Evolutionary conservation across 2,113 vertebrate genomes (phyloP), one percentile per base, ranked within the genome.

Genomic region (Dasyprocta punctata): DNA sequence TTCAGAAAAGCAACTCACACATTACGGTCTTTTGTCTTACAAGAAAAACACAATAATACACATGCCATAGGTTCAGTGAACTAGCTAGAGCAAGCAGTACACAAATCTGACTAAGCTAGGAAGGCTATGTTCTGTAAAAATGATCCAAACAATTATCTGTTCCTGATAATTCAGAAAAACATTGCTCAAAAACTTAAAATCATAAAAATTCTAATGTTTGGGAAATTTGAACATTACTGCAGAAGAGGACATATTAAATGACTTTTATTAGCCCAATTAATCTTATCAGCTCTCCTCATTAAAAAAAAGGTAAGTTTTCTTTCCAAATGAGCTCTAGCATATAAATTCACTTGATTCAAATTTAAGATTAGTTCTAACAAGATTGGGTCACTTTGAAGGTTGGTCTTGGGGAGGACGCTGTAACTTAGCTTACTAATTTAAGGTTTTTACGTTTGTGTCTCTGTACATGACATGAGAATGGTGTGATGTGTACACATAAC

Each of bases 211-310:
- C 28, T 95, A 26, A 97, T 88, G 7, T 77, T 71, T 89, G 24
- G 60, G 38, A 90, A 83, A 65, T 20, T 38, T 95, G 7, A 81
- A 87, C 7, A 77, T 58, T 88, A 67, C 17, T 77, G 36, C 93
- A n/a, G 4, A 86, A 67, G 28, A 49, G 19, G 49, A 92, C 1
- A 41, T 30, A 75, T 86, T 73, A 44, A 69, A 87, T 71, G 4
- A 87, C 7, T 91, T 85, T 52, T 69, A 75, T 49, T 71, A 96
- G 12, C 28, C 56, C 92, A 87, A 69, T 71, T 83, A 95, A 88
- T 38, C 16, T 44, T 63, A 80, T 63, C 28, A 90, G 56, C 30
- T 71, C 20, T 84, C 90, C 24, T 80, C n/a, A 65, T 92, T 8
- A 85, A 86, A 85, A 89, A 84, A 94, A 47, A 19, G 7, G 17